phyloP scores from a whole-genome alignment of 2,113 vertebrate species.

The Ceratotherium simum region DNA sequence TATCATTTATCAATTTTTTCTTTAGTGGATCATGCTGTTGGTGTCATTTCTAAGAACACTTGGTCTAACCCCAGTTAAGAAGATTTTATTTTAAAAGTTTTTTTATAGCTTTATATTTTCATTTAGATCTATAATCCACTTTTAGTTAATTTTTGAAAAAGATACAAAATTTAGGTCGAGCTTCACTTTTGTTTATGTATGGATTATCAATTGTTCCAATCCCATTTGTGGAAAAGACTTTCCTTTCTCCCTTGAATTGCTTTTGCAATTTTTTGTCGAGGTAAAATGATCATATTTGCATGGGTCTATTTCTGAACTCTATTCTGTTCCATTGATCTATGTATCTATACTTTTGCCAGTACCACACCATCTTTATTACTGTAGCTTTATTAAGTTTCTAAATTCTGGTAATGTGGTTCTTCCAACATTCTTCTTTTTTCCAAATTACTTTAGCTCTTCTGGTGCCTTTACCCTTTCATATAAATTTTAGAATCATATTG shows the following conservation, averaged over 20 bases:
- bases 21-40: neutral
- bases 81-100: neutral
- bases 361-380: neutral
- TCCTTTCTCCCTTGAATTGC: neutral
- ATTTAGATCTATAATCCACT: neutral
- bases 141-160: neutral
- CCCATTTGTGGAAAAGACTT: neutral
- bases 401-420: neutral
- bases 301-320: neutral
- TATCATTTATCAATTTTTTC: neutral
- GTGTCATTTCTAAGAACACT: neutral
- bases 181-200: neutral
- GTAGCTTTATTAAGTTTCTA: neutral
- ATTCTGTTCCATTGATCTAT: neutral
- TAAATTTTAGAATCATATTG: neutral
- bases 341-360: neutral
- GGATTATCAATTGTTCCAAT: neutral
- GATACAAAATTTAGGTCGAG: neutral
- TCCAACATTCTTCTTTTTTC: neutral
- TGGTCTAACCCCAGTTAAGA: neutral
- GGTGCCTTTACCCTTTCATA: neutral
- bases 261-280: neutral
- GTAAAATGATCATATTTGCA: neutral
- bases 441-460: neutral
- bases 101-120: neutral